Evolutionary conservation across 2,888 invertebrate species (phyloP), one percentile per base, ranked within the genome.

Genomic region (Rhopalosiphum nymphaeae): DNA sequence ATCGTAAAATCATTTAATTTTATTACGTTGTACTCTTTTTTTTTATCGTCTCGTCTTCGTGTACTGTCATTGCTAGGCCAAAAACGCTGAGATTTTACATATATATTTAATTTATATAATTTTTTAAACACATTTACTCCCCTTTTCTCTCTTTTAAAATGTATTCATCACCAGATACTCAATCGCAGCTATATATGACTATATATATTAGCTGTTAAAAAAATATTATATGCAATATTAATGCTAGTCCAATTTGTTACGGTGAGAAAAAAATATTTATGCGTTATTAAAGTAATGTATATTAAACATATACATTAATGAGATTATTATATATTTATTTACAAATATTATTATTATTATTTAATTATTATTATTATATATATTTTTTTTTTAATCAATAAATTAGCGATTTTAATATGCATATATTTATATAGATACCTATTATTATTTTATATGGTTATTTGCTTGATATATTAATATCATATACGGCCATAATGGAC

Each of bases 171-270:
- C 90, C 84, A 90, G 93, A 93, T 93, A 93, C 93, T 93, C 93
- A 93, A 85, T 90, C 44, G 85, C 89, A 57, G 90, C 93, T 90
- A 85, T 56, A 42, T 92, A 67, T 42, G 29, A 57, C 57, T 53
- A 84, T 56, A 90, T 56, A 36, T 91, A 91, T 61, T 91, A 90
- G 93, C 90, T 85, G 89, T 93, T 56, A 92, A 86, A 89, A 57
- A 78, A 94, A 94, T 84, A 89, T 84, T 93, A 89, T 94, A 91
- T 94, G 93, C 93, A 94, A 94, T 94, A 94, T 90, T 86, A 90
- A 94, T 91, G 93, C 93, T 94, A 94, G 93, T 94, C 93, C 11
- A 94, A 94, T 94, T 90, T 94, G 90, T 90, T 94, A 94, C 26
- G 90, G 90, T 49, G 93, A 93, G 61, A 91, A 94, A 90, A 86